Base-by-base conservation (phyloP, 2,113 vertebrate species). In the Hylia prasina region DNA sequence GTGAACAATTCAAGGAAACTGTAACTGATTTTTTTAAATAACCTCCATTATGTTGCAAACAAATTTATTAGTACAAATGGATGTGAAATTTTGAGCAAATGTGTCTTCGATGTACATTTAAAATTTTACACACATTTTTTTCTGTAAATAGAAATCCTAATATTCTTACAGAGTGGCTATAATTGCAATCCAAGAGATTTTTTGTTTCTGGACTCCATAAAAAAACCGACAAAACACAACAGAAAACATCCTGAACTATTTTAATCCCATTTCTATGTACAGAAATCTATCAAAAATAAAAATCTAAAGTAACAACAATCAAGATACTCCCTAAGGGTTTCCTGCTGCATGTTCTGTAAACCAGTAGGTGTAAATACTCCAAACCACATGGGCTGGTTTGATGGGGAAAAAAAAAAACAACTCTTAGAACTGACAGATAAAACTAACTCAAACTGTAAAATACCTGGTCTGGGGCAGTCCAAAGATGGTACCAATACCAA, bases 391-490 rank as follows among this genome's bases (percentile, higher is more conserved):
- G 56, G 78, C 37, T 27, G 25, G 50, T 64, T 50, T 68, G 39
- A 73, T 31, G 47, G 66, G 9, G 30, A 33, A 24, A 33, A 20
- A 30, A 30, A 30, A n/a, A 51, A n/a, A 77, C 13, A 77, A 44
- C 69, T 76, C 73, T 24, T 39, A 14, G 82, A 50, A 65, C 3
- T 60, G 33, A 91, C 71, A 93, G 60, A 48, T 13, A 58, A 51
- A 81, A 84, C 45, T 44, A 77, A 76, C 18, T 88, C 19, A 24
- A 54, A 87, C 11, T 56, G 33, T 75, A 89, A 47, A 93, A 82
- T 96, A 99, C 99, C 99, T 99, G 94, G 99, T 99, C 96, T 99
- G 99, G 66, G 99, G 99, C 71, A 99, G 98, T 77, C 99, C 99
- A 91, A 99, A 99, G 97, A 98, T 98, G 58, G 99, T 99, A 33